Evolutionary conservation across 35 echinoderm and acorn worm species (phyloP).

Genomic region (Anneissia japonica): DNA sequence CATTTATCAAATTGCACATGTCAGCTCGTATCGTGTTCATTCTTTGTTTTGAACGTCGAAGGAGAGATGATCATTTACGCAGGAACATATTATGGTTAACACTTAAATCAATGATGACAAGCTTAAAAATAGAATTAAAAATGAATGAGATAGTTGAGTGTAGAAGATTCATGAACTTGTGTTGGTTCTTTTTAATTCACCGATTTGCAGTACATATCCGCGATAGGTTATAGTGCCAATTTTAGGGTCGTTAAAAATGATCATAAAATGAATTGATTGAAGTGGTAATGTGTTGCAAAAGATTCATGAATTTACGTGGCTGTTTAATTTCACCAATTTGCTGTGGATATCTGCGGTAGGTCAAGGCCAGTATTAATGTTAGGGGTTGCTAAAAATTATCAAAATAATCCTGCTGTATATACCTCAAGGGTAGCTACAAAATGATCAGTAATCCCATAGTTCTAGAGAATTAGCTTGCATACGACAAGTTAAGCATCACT

Average conservation of each 20-base stretch:
- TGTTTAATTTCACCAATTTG: too few species aligned
- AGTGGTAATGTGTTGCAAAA: too few species aligned
- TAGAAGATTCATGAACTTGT: not conserved
- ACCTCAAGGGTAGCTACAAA: not conserved
- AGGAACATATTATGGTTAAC: not conserved
- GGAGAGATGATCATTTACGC: not conserved
- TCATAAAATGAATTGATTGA: too few species aligned
- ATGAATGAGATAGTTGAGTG: not conserved
- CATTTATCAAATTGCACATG: too few species aligned
- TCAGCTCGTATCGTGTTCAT: too few species aligned
- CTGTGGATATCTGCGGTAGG: not conserved
- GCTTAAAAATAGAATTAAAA: not conserved
- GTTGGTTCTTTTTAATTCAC: too few species aligned
- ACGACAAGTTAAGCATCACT: not conserved
- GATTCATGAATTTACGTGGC: not conserved
- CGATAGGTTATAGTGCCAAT: too few species aligned
- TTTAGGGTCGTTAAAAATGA: too few species aligned
- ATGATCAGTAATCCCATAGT: not conserved
- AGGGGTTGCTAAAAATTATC: not conserved
- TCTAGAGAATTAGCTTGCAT: not conserved
- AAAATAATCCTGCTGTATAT: not conserved
- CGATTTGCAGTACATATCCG: too few species aligned
- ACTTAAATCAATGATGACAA: not conserved
- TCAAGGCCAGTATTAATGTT: not conserved
- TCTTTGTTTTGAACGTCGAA: not conserved